Evolutionary conservation across 2,113 vertebrate genomes (phyloP).

Genomic region (Grammomys dolichurus): DNA sequence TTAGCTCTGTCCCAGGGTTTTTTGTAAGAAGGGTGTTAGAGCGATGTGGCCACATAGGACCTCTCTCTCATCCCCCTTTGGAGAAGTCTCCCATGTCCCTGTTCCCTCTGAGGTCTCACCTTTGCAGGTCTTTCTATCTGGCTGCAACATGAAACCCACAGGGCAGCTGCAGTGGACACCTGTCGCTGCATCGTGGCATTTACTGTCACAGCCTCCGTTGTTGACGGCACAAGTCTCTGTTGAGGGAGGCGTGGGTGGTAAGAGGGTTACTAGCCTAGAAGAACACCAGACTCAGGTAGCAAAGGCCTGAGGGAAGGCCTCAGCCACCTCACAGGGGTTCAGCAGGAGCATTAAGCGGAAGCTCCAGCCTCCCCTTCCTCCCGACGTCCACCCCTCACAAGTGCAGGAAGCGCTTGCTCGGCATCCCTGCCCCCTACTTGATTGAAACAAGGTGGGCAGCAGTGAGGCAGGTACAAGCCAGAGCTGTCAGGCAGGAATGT

Average conservation of each 20-base stretch:
- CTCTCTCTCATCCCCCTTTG: background rate
- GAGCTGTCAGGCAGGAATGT: constrained; percentile 83
- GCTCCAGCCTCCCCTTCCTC: constrained; percentile 44
- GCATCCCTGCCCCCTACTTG: constrained; percentile 80
- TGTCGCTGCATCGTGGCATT: constrained; percentile 95
- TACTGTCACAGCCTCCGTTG: constrained; percentile 98
- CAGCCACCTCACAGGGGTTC: background rate
- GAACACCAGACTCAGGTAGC: background rate
- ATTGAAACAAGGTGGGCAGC: constrained; percentile 81
- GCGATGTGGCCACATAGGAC: background rate
- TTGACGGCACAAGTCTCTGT: constrained; percentile 98
- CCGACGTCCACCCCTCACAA: constrained; percentile 51
- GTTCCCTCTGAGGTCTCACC: constrained; percentile 84
- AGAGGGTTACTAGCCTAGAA: constrained; percentile 36
- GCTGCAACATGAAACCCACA: constrained; percentile 97
- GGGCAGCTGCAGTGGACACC: constrained; percentile 99
- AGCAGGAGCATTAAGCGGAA: constrained; percentile 29
- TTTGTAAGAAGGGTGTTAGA: background rate
- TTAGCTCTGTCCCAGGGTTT: background rate
- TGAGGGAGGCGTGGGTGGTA: background rate
- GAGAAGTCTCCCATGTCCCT: rapidly evolving
- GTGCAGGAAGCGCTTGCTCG: constrained; percentile 73
- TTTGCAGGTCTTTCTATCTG: constrained; percentile 98
- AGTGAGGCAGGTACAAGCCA: constrained; percentile 83
- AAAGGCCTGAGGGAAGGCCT: background rate